Evolutionary conservation across 1,140 invertebrate species (phyloP), one percentile per base, ranked within the genome.

Genomic region (Aphis craccivora): DNA sequence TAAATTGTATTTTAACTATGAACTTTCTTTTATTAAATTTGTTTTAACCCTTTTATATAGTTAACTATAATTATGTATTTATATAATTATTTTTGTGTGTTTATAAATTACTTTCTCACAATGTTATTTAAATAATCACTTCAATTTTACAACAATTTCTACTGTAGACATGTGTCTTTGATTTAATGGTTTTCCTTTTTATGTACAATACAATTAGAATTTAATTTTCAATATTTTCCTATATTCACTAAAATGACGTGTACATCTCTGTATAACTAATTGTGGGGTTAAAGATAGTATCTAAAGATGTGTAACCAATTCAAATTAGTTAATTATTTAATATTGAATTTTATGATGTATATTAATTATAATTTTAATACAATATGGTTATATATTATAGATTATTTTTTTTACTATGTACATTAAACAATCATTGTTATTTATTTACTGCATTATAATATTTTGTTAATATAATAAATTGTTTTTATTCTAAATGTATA

Each of bases 401-500:
- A 93, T 20, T 37, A 53, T 55, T 53, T 53, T 53, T 53, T 93
- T 45, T 23, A 40, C 60, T 67, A 92, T 92, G 8, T 51, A 93
- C 35, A 51, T 40, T 51, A 37, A 53, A 84, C 67, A 84, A 48
- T 51, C 25, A 83, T 83, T 92, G 91, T 93, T 93, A 40, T 93
- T 84, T 84, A 48, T 53, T 93, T 84, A 53, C 60, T 91, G 14
- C 43, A 48, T 51, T 35, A 81, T 81, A 48, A 81, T 45, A 81
- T 91, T 45, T 91, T n/a, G 90, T 76, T 83, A 40, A 90, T 90
- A 22, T 40, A 37, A 40, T 40, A 40, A 40, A 30, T 55, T 37
- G 40, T 91, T 91, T 81, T 51, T 81, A 81, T 91, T 83, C 35
- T 51, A 81, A n/a, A 81, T 93, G 48, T 93, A 84, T 93, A 81